Base-by-base conservation (phyloP, 2,113 vertebrate species). In the Platysternon megacephalum region DNA sequence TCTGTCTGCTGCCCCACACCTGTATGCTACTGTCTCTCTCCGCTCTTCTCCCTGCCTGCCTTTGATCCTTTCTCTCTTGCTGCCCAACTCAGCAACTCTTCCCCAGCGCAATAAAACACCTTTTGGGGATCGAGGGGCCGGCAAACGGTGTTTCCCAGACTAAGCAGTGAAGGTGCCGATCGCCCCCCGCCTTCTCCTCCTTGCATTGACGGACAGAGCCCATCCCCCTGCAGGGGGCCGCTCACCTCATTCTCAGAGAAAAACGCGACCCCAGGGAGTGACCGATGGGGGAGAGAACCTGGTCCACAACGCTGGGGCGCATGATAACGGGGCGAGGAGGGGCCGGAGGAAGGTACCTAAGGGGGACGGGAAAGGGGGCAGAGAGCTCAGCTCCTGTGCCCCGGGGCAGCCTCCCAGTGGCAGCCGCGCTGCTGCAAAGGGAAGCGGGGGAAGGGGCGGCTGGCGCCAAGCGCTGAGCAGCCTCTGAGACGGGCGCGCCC, bases 401-500 rank as follows among this genome's bases (percentile, higher is more conserved):
- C 13, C 51, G 53, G n/a, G 22, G n/a, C 51, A 82, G 32, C n/a
- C 48, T 24, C 9, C 48, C 17, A 52, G 39, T 39, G 46, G 89
- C 79, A 84, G 91, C 46, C 61, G 86, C 90, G 1, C 56, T 48
- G 85, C 84, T 48, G 95, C 56, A 55, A 48, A 82, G 48, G 52
- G 84, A 48, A 44, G 56, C 17, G 26, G 61, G 48, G 14, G 22
- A 89, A 80, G 85, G 74, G 74, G 85, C 88, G 88, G 26, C 53
- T 88, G 93, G 91, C 96, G 88, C 81, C 56, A 76, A 91, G 82
- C 49, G 19, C 85, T 3, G 80, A 84, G 81, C 95, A 68, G 83
- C 79, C 97, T 72, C 82, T 87, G 93, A 81, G 49, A 32, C 16
- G 29, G 51, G 56, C 91, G 81, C 84, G 85, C 65, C 4, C 52